Evolutionary conservation across 37 sponge, comb jelly and placozoan species (phyloP).

Genomic region (Petrosia ficiformis): DNA sequence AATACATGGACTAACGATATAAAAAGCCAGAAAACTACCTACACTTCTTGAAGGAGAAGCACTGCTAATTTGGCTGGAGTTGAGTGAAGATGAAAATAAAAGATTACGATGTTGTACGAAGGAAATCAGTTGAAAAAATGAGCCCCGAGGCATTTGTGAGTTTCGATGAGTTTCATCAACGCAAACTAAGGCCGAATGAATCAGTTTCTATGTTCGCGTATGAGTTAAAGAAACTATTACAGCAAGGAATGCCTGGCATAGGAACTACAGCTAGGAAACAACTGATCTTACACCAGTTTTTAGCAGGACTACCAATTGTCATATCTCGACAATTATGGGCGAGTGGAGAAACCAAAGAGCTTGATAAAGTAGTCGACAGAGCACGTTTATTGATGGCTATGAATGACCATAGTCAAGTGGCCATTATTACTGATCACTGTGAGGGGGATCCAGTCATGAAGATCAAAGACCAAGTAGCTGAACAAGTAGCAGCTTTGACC

Average conservation of each 20-base stretch:
- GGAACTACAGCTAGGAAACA: conserved; percentile 14
- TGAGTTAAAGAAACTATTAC: conserved; percentile 13
- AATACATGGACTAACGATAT: conserved; percentile 17
- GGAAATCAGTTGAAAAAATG: conserved; percentile 7
- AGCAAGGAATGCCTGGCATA: conserved; percentile 45
- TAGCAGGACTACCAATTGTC: conserved; percentile 17
- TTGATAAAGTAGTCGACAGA: conserved; percentile 7
- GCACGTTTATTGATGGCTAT: conserved; percentile 1
- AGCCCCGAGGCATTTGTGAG: conserved; percentile 15
- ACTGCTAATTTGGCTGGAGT: conserved; percentile 4
- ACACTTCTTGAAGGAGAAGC: conserved; percentile 29
- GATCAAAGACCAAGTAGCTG: conserved; percentile 17
- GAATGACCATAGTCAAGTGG: not conserved
- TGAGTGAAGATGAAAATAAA: conserved; percentile 22
- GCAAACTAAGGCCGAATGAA: conserved; percentile 16
- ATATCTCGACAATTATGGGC: conserved; percentile 21
- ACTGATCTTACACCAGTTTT: conserved; percentile 38
- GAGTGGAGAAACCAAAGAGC: conserved; percentile 10
- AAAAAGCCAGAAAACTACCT: conserved; percentile 27
- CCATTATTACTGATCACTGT: not conserved
- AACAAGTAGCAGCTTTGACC: conserved; percentile 36
- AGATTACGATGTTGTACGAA: conserved; percentile 1
- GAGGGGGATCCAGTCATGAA: not conserved
- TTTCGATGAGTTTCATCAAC: conserved; percentile 21
- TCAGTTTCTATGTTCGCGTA: conserved; percentile 29